Conservation (phyloP, 2,797 vertebrate genomes). For the Lepilemur septentrionalis region DNA sequence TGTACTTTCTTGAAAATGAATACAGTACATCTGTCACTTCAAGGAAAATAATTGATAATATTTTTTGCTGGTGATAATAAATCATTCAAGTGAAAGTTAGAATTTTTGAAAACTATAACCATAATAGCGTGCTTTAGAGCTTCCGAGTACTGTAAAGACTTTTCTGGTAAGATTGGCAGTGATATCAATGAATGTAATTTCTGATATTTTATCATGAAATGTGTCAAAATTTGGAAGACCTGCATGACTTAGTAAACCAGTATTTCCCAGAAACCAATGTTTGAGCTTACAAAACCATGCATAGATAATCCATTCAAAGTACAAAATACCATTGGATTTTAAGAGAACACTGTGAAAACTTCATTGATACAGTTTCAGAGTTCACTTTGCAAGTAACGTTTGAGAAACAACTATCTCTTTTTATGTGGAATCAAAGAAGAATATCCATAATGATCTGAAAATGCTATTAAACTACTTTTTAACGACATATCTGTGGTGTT, state of each 20-base stretch:
- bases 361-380: conserved; percentile 32
- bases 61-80: conserved; percentile 31
- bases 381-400: conserved; percentile 27
- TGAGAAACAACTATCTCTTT: conserved; percentile 28
- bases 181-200: neutral
- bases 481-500: neutral
- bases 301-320: neutral
- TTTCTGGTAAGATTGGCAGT: neutral
- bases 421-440: neutral
- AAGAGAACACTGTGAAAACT: neutral
- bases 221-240: neutral
- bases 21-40: neutral
- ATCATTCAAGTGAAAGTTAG: conserved; percentile 17
- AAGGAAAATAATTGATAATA: neutral
- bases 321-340: neutral
- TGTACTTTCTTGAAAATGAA: conserved; percentile 16
- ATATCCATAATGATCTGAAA: neutral
- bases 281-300: neutral
- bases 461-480: neutral
- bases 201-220: conserved; percentile 35
- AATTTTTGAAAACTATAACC: conserved; percentile 3
- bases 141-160: neutral
- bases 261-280: neutral
- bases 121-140: neutral
- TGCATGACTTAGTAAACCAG: neutral